These are phyloP conservation scores for Drosophila nr. fundita DNA, from an alignment of 2,888 invertebrate species.

Conservation along the genomic window DNA sequence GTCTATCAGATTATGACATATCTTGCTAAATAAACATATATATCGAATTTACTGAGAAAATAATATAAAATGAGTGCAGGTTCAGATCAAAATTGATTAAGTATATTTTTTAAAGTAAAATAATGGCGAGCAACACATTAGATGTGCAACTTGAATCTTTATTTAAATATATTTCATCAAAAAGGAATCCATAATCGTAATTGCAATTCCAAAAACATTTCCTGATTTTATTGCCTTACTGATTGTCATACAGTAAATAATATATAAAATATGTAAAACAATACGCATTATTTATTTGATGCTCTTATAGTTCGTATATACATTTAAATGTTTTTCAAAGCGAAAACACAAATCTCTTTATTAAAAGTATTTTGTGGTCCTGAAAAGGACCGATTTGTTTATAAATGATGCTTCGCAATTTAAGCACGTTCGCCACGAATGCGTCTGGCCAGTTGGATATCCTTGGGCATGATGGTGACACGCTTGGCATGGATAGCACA, in stretches of 20 bases:
- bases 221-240: not conserved
- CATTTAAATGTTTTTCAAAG: not conserved
- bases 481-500: conserved; percentile 97
- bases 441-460: conserved; percentile 97
- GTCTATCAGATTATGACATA: no score
- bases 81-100: no score
- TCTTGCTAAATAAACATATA: no score
- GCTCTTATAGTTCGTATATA: not conserved
- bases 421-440: conserved; percentile 98
- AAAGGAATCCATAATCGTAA: not conserved
- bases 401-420: conserved; percentile 66
- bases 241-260: not conserved
- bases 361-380: conserved; percentile 32
- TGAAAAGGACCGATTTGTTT: conserved; percentile 52
- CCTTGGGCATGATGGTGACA: conserved; percentile 98
- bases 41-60: no score
- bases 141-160: not conserved
- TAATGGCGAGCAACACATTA: not conserved
- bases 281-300: not conserved
- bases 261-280: not conserved
- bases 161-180: not conserved
- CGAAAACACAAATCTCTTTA: conserved; percentile 26
- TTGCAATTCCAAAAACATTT: not conserved
- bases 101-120: no score
- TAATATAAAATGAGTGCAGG: no score